These are phyloP conservation scores for Eupithecia inturbata DNA, from an alignment of 2,888 invertebrate species.

Conservation along the genomic window DNA sequence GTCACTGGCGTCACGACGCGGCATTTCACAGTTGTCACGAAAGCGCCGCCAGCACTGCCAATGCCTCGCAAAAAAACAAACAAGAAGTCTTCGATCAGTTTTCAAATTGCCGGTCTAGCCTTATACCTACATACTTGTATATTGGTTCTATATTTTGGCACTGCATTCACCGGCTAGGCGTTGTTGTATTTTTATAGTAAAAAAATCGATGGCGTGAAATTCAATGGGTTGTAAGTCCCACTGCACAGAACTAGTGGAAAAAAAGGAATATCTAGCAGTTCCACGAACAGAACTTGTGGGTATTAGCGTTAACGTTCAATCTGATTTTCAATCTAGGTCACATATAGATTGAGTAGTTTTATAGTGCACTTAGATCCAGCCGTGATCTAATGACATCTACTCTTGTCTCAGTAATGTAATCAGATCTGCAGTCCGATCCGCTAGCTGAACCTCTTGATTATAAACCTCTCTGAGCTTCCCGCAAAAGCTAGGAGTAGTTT, in stretches of 20 bases:
- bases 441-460: not conserved
- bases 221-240: not conserved
- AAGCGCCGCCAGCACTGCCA: not conserved
- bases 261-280: not conserved
- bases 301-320: not conserved
- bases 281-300: not conserved
- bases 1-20: not conserved
- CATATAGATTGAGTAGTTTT: not conserved
- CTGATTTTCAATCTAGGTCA: not conserved
- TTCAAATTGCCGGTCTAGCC: conserved; percentile 4
- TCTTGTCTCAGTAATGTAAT: conserved; percentile 2
- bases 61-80: not conserved
- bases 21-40: conserved; percentile 1
- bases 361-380: not conserved
- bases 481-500: too few species aligned
- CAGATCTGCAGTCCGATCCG: not conserved
- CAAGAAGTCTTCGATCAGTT: conserved; percentile 8
- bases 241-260: not conserved
- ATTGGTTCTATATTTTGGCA: conserved; percentile 4
- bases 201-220: not conserved
- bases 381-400: not conserved
- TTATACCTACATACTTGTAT: too few species aligned
- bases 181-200: not conserved
- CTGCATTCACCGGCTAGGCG: not conserved
- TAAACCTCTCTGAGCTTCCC: too few species aligned